A percentile compares a stretch with the other conserved stretches of the same genome.
phyloP scores from a whole-genome alignment of 2,888 invertebrate species.

The Saturnia pavonia region DNA sequence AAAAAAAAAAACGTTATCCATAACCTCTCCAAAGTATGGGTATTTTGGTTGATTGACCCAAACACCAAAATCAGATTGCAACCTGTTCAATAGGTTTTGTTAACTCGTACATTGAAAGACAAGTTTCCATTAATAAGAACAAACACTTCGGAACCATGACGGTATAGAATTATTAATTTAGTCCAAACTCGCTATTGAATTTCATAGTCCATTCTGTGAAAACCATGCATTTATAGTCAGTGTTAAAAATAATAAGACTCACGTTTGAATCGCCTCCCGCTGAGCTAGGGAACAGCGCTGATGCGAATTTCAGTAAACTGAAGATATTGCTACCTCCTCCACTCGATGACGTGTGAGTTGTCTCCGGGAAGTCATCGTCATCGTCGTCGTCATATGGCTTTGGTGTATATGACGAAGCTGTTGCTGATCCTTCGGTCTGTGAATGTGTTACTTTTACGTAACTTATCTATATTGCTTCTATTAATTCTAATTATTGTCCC shows the following conservation, averaged over 20 bases:
- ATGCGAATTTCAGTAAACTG: slow-evolving; percentile 59
- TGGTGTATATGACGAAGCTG: neutral
- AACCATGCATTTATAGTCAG: neutral
- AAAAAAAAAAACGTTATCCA: too few relatives aligned
- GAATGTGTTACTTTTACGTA: neutral
- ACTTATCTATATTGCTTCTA: neutral
- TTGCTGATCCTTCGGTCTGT: slow-evolving; percentile 16
- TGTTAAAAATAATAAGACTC: slow-evolving; percentile 29
- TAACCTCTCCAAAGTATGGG: too few relatives aligned
- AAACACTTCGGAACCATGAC: neutral
- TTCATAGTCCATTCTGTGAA: neutral
- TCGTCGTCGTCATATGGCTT: slow-evolving; percentile 42
- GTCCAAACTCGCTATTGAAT: neutral
- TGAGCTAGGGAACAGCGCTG: slow-evolving; percentile 58
- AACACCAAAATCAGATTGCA: neutral
- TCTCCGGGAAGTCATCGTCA: slow-evolving; percentile 45
- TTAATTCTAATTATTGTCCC: too few relatives aligned
- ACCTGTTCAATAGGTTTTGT: neutral
- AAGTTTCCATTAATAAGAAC: neutral
- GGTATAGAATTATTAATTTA: neutral
- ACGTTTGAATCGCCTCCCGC: slow-evolving; percentile 46
- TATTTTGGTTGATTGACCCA: too few relatives aligned
- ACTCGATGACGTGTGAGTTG: slow-evolving; percentile 34
- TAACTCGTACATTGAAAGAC: neutral
- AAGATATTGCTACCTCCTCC: slow-evolving; percentile 63